These are phyloP conservation scores for Saxidomus purpurata DNA, from an alignment of 1,140 invertebrate genomes.

Conservation along the genomic window DNA sequence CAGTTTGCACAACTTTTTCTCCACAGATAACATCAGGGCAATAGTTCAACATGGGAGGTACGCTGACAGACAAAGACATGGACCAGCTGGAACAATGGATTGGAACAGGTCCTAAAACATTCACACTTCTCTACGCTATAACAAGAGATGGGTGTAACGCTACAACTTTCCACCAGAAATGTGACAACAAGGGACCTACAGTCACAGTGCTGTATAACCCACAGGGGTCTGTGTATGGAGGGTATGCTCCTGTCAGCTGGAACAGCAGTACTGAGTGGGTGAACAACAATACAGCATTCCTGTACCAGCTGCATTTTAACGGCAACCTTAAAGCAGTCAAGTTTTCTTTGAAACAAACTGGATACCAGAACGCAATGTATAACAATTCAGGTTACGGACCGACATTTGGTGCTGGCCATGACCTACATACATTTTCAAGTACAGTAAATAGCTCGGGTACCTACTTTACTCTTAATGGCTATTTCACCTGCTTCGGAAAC, in stretches of 20 bases:
- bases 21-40: too few relatives aligned
- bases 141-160: conserved; percentile 64
- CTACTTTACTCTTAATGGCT: conserved; percentile 29
- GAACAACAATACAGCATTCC: conserved; percentile 61
- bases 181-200: conserved; percentile 72
- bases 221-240: conserved; percentile 69
- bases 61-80: background rate
- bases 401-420: conserved; percentile 52
- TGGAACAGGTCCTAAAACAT: conserved; percentile 24
- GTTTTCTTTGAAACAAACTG: conserved; percentile 38
- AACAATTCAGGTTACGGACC: conserved; percentile 26
- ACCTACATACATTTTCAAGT: conserved; percentile 40
- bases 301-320: conserved; percentile 60
- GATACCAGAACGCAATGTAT: conserved; percentile 25
- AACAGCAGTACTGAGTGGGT: background rate
- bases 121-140: conserved; percentile 66
- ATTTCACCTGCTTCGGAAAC: background rate
- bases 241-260: conserved; percentile 66
- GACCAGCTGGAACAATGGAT: conserved; percentile 16
- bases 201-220: conserved; percentile 70
- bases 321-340: background rate
- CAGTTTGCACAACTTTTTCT: too few relatives aligned
- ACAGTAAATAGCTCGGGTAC: background rate
- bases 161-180: conserved; percentile 68
- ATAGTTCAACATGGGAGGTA: background rate